A percentile compares a stretch with the other conserved stretches of the same genome.
These are phyloP conservation scores for Pitangus sulphuratus DNA, from an alignment of 2,797 vertebrate species.

Conservation along the genomic window DNA sequence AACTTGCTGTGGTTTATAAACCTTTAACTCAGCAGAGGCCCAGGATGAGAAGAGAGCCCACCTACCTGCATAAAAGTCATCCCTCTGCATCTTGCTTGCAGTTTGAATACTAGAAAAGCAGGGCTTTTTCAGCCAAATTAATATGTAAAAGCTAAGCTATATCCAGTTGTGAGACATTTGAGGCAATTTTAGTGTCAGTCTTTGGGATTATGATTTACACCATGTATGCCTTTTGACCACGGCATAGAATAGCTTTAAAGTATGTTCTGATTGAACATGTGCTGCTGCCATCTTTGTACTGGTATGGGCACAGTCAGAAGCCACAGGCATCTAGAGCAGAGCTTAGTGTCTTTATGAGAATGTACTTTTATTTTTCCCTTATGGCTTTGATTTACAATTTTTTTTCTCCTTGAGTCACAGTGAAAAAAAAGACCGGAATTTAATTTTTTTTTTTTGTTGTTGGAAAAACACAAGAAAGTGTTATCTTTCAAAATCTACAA, in stretches of 20 bases:
- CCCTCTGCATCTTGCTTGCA: not conserved
- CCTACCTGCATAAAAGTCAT: not conserved
- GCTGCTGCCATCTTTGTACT: slow-evolving; percentile 6
- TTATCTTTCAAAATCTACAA: not conserved
- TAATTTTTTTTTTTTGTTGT: not conserved
- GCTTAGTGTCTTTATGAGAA: not conserved
- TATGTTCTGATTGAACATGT: not conserved
- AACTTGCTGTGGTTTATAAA: slow-evolving; percentile 34
- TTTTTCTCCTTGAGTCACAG: not conserved
- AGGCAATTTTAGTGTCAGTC: not conserved
- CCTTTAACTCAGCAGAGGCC: slow-evolving; percentile 29
- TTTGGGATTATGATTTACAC: slow-evolving; percentile 6
- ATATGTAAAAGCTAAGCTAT: slow-evolving; percentile 18
- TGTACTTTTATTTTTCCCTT: not conserved
- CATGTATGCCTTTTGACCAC: not conserved
- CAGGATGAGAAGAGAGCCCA: not conserved
- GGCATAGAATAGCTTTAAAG: not conserved
- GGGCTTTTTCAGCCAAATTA: not conserved
- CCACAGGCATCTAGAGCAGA: not conserved
- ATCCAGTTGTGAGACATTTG: slow-evolving; percentile 21
- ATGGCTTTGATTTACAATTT: not conserved
- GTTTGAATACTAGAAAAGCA: slow-evolving; percentile 2
- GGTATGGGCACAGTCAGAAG: not conserved
- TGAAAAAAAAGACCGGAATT: not conserved
- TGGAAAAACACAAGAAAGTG: not conserved